Percentiles rank a stretch among this genome's conserved stretches.
Conservation (phyloP, 1,140 invertebrate species). For the Drosophila watanabei region DNA sequence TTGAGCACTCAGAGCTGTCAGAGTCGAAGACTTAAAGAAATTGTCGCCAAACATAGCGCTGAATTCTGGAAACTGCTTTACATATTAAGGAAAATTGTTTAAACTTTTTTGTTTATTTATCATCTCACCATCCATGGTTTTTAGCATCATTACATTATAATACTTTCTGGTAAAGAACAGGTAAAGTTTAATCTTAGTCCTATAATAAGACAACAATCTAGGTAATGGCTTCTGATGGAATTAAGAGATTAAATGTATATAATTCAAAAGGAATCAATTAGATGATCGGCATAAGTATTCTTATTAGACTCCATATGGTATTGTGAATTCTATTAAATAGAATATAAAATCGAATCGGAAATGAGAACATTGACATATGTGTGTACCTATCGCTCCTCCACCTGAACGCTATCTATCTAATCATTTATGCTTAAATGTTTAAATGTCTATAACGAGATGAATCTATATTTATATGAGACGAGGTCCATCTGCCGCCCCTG, state of each 20-base stretch:
- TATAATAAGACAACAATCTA: constrained; percentile 41
- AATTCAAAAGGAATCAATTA: constrained; percentile 11
- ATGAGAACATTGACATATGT: constrained; percentile 73
- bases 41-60: constrained; percentile 3
- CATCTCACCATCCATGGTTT: background rate
- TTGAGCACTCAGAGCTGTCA: constrained; percentile 9
- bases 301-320: constrained; percentile 41
- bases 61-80: constrained; percentile 2
- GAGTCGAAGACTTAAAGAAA: constrained; percentile 10
- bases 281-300: constrained; percentile 37
- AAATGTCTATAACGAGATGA: constrained; percentile 38
- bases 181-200: constrained; percentile 55
- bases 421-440: constrained; percentile 70
- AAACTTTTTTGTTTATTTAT: background rate
- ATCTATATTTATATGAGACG: constrained; percentile 48
- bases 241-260: constrained; percentile 13
- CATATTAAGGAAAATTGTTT: background rate
- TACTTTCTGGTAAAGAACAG: constrained; percentile 54
- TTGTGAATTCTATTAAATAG: constrained; percentile 68
- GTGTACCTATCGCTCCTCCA: constrained; percentile 83
- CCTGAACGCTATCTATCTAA: constrained; percentile 71
- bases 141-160: background rate
- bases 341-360: constrained; percentile 52
- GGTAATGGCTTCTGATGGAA: constrained; percentile 52
- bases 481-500: constrained; percentile 41